phyloP scores from a whole-genome alignment of 2,888 invertebrate species.

The Nephrocerus scutellatus region DNA sequence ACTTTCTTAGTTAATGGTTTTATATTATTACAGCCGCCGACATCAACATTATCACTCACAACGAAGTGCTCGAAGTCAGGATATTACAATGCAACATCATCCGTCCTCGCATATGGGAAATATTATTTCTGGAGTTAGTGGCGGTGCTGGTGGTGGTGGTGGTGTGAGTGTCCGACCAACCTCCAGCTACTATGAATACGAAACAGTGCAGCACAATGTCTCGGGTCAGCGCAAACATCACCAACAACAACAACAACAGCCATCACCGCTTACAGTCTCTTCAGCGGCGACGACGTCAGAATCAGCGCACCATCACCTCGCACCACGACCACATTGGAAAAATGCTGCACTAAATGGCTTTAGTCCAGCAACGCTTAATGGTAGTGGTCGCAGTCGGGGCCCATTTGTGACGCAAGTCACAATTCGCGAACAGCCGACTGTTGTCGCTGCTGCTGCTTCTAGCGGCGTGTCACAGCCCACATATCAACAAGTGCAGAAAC shows the following conservation, averaged over 20 bases:
- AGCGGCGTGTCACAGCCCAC: slow-evolving; percentile 33
- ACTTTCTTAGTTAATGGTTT: slow-evolving; percentile 2
- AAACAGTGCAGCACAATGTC: slow-evolving; percentile 62
- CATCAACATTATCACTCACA: slow-evolving; percentile 63
- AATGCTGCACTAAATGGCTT: slow-evolving; percentile 41
- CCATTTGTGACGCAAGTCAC: slow-evolving; percentile 59
- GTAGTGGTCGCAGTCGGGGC: slow-evolving; percentile 49
- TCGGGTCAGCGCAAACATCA: slow-evolving; percentile 46
- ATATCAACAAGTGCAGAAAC: slow-evolving; percentile 41
- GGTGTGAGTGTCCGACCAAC: slow-evolving; percentile 57
- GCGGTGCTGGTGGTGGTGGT: slow-evolving; percentile 5
- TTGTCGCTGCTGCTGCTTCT: slow-evolving; percentile 19
- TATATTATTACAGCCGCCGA: slow-evolving; percentile 50
- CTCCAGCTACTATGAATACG: slow-evolving; percentile 81
- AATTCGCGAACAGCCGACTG: slow-evolving; percentile 50
- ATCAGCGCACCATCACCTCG: slow-evolving; percentile 25
- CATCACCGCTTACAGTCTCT: slow-evolving; percentile 33
- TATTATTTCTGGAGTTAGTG: slow-evolving; percentile 6
- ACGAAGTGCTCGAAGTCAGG: slow-evolving; percentile 55
- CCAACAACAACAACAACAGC: slow-evolving; percentile 34
- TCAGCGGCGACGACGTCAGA: slow-evolving; percentile 28
- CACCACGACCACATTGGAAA: slow-evolving; percentile 44
- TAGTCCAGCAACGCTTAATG: slow-evolving; percentile 38
- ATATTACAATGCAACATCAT: slow-evolving; percentile 41
- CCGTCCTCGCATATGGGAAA: slow-evolving; percentile 47